A percentile compares a stretch with the other conserved stretches of the same genome.
phyloP scores from a whole-genome alignment of 1,140 invertebrate genomes.

The Halyomorpha halys region DNA sequence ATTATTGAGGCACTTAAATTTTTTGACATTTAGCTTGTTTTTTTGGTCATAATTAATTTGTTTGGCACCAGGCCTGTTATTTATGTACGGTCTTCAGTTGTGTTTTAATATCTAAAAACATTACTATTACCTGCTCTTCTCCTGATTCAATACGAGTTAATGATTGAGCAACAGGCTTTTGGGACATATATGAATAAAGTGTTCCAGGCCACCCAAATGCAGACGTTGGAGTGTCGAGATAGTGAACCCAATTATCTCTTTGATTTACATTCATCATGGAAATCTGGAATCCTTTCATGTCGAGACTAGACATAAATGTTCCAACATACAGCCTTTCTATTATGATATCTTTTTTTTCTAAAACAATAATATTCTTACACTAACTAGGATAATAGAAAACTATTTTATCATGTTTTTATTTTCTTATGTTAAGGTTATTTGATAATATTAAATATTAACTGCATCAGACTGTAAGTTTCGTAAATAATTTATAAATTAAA shows the following conservation, averaged over 20 bases:
- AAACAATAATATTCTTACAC: slow-evolving; percentile 30
- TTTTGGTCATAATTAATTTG: too few species aligned
- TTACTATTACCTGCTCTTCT: not conserved
- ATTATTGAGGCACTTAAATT: too few species aligned
- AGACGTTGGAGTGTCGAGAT: slow-evolving; percentile 47
- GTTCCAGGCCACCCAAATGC: slow-evolving; percentile 46
- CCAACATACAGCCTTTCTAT: slow-evolving; percentile 57
- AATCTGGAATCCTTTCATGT: slow-evolving; percentile 70
- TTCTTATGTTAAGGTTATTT: too few species aligned
- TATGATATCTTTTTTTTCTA: slow-evolving; percentile 44
- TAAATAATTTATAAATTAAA: too few species aligned
- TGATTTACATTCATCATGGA: slow-evolving; percentile 51
- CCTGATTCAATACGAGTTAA: not conserved
- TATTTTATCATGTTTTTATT: too few species aligned
- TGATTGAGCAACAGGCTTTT: not conserved
- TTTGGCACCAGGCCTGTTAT: too few species aligned
- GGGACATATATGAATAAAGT: not conserved
- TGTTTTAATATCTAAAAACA: too few species aligned
- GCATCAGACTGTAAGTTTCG: too few species aligned
- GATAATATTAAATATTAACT: too few species aligned
- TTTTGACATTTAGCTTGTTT: too few species aligned
- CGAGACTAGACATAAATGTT: slow-evolving; percentile 65
- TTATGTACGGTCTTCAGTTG: too few species aligned
- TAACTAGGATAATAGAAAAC: too few species aligned
- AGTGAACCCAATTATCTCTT: slow-evolving; percentile 40